Base-by-base conservation (phyloP, 2,797 vertebrate species). In the Avahi laniger region DNA sequence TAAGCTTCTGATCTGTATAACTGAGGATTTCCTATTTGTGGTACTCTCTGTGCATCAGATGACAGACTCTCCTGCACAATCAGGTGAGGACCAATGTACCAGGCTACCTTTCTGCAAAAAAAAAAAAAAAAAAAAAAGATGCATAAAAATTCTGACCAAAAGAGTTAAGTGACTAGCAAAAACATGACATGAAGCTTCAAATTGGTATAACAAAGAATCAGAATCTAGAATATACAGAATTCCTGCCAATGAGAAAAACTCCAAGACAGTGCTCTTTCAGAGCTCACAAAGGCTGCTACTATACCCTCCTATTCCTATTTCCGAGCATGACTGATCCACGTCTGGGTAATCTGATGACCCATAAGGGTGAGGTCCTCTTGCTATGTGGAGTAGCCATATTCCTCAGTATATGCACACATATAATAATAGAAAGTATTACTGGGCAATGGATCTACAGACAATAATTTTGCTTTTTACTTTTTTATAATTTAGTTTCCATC, bases 401-500 rank as follows among this genome's bases (percentile, higher is more conserved):
- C 76, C 65, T 86, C 52, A 63, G 28, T 65, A 63, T 33, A 26
- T 84, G 28, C 38, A 83, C n/a, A 46, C 7, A 84, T 30, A 65
- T 5, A n/a, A 75, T 22, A 76, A 50, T 0, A 79, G 28, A 70
- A 82, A 59, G 30, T 46, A 24, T 76, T 89, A 35, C 30, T 48
- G 50, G 28, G 8, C 89, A 87, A 57, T 61, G 48, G 11, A 18
- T 65, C 50, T 57, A 87, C 10, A 90, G n/a, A 69, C 28, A 93
- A 59, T 95, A 95, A 84, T 67, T 92, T 75, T 92, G 48, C 43
- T 92, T 89, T 95, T 92, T 65, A 80, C 65, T 85, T 83, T 92
- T 80, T 69, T 88, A 4, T 88, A 81, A 84, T 88, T 93, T 96
- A 92, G 43, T 78, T 93, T 93, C 83, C 43, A 73, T 46, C 52